Conservation (phyloP, 2,888 invertebrate genomes). For the Chironomus tentans region DNA sequence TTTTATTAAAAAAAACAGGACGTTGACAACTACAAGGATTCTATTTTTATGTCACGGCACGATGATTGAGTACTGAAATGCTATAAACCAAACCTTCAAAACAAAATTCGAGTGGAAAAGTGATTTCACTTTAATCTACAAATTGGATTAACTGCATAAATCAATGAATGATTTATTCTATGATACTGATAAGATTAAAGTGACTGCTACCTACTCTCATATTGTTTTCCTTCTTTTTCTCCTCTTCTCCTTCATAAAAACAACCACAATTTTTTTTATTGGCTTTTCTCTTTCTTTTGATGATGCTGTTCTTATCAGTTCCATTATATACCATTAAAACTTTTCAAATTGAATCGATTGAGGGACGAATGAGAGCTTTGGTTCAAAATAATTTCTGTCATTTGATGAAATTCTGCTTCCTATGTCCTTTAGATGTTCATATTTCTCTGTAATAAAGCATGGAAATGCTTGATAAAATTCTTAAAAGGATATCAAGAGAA, state of each 20-base stretch:
- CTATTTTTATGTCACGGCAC: constrained; percentile 5
- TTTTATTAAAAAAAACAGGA: not conserved
- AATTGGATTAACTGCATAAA: not conserved
- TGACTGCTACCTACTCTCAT: not conserved
- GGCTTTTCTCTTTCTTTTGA: not conserved
- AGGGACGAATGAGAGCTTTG: no score
- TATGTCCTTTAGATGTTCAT: no score
- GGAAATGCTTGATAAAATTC: no score
- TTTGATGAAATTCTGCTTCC: no score
- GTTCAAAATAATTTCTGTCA: no score
- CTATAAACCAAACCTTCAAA: not conserved
- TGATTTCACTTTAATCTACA: not conserved
- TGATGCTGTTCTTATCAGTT: not conserved
- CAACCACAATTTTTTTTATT: not conserved
- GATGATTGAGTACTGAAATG: not conserved
- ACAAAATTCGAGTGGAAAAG: not conserved
- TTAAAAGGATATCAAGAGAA: no score
- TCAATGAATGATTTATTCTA: not conserved
- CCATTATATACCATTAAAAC: not conserved
- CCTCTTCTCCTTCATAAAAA: not conserved
- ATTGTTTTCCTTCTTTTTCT: not conserved
- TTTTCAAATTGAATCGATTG: not conserved
- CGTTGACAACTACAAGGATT: not conserved
- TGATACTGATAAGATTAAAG: not conserved
- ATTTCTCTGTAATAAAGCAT: no score